phyloP scores from a whole-genome alignment of 2,797 vertebrate genomes.

The Ceyx erithaca region DNA sequence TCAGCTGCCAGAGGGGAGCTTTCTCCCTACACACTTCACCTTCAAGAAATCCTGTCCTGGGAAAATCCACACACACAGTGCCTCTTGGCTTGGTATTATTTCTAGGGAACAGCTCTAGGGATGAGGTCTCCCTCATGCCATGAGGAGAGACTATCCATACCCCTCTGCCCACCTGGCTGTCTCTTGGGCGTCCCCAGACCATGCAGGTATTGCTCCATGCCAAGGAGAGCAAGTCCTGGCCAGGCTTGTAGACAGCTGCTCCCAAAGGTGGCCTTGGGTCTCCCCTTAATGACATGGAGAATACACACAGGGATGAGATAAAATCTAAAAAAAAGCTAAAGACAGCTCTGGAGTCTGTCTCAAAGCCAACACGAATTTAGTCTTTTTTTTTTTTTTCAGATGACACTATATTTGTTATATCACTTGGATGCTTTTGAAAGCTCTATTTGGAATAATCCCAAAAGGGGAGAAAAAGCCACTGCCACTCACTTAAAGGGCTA shows the following conservation, averaged over 20 bases:
- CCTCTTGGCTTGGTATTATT: background rate
- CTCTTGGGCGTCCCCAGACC: background rate
- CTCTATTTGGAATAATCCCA: background rate
- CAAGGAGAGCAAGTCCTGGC: background rate
- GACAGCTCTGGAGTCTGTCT: background rate
- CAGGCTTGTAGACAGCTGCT: background rate
- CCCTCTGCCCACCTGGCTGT: rapidly evolving
- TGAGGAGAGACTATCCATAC: background rate
- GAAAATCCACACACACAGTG: background rate
- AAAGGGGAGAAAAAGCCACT: background rate
- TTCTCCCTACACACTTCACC: background rate
- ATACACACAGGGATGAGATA: background rate
- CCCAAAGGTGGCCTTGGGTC: background rate
- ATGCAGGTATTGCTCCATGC: background rate
- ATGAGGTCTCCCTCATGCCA: background rate
- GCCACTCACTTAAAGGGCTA: background rate
- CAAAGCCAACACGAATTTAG: background rate
- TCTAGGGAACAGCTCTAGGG: background rate
- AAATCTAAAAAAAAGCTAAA: background rate
- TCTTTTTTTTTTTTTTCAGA: background rate
- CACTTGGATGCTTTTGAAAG: background rate
- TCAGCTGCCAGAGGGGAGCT: background rate
- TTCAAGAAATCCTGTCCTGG: background rate
- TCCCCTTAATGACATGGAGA: background rate
- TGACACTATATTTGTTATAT: background rate